Conservation (phyloP, 1,140 invertebrate species). For the Drosophila tristis region DNA sequence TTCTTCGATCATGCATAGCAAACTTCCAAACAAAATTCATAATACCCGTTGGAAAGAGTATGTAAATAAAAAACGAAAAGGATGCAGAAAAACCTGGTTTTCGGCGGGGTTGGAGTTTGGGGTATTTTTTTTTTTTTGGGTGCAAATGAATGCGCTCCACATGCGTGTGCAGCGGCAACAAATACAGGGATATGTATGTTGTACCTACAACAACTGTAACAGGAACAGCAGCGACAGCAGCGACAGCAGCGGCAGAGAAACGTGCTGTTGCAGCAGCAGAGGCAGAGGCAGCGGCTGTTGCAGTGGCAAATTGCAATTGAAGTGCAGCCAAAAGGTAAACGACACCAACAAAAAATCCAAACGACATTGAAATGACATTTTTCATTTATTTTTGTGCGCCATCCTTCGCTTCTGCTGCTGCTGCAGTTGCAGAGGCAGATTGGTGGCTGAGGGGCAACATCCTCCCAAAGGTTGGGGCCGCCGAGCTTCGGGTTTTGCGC, state of each 20-base stretch:
- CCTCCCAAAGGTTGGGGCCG: constrained; percentile 1
- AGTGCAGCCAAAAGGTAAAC: constrained; percentile 81
- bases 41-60: no score
- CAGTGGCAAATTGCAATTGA: constrained; percentile 78
- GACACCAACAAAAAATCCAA: constrained; percentile 77
- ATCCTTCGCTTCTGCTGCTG: constrained; percentile 13
- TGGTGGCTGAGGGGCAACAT: background rate
- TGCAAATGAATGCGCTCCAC: constrained; percentile 75
- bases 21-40: no score
- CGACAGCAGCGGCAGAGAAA: background rate
- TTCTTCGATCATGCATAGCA: no score
- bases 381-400: constrained; percentile 67
- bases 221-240: constrained; percentile 6
- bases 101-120: constrained; percentile 25
- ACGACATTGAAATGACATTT: constrained; percentile 83
- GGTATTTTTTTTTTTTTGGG: constrained; percentile 44
- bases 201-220: constrained; percentile 51
- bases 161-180: constrained; percentile 68
- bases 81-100: no score
- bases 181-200: constrained; percentile 48
- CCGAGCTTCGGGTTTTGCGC: constrained; percentile 22
- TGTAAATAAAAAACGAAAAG: no score
- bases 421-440: constrained; percentile 12
- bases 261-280: constrained; percentile 12
- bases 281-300: constrained; percentile 49